phyloP scores from a whole-genome alignment of 2,797 vertebrate species.

The Saxicola maurus region DNA sequence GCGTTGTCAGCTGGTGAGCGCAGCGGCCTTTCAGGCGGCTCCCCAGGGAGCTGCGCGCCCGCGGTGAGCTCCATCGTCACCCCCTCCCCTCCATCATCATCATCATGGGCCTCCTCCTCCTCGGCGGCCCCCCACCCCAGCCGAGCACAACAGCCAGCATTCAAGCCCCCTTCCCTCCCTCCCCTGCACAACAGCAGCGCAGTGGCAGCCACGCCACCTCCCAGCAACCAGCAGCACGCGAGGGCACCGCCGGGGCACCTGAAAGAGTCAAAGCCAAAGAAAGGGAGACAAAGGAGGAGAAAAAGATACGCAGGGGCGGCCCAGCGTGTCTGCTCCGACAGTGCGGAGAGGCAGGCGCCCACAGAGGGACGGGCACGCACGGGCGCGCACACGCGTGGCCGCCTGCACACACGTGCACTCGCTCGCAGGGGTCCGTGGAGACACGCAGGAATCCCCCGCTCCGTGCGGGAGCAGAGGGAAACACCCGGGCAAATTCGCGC shows the following conservation, averaged over 20 bases:
- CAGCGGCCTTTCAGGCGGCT: conserved; percentile 80
- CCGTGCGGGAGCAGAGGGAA: neutral
- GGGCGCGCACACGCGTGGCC: neutral
- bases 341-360: neutral
- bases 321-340: conserved; percentile 10
- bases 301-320: neutral
- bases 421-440: neutral
- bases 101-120: conserved; percentile 37
- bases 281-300: conserved; percentile 37
- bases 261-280: conserved; percentile 44
- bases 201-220: conserved; percentile 58
- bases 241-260: conserved; percentile 53
- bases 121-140: conserved; percentile 8
- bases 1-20: conserved; percentile 99
- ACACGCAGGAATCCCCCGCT: neutral
- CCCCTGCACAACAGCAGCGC: conserved; percentile 57
- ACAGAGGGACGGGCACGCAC: neutral
- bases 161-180: conserved; percentile 60
- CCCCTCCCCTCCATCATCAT: conserved; percentile 65
- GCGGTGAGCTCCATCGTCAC: conserved; percentile 61
- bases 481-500: rapidly evolving
- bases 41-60: conserved; percentile 82
- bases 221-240: conserved; percentile 65
- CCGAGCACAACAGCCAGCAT: conserved; percentile 58
- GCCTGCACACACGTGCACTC: neutral